These are phyloP conservation scores for Kryptolebias marmoratus DNA, from an alignment of 2,113 vertebrate species.

Conservation along the genomic window DNA sequence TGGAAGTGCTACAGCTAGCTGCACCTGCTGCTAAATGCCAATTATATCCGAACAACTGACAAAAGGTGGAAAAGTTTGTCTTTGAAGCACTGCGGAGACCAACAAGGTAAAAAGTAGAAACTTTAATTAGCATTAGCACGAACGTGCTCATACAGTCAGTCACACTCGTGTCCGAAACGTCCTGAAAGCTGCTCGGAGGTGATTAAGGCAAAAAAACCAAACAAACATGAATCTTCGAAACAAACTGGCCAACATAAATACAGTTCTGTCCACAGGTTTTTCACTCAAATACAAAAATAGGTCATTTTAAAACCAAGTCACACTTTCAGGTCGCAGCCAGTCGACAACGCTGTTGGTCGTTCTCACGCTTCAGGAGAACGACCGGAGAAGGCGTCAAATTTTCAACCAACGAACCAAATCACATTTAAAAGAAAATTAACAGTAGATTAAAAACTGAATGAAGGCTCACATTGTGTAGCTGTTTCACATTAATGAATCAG, in stretches of 20 bases:
- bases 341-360: conserved; percentile 28
- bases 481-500: conserved; percentile 68
- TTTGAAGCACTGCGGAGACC: background rate
- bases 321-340: conserved; percentile 8
- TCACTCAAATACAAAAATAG: conserved; percentile 50
- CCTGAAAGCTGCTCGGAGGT: conserved; percentile 31
- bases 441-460: conserved; percentile 39
- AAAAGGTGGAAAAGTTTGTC: background rate
- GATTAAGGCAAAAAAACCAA: conserved; percentile 34
- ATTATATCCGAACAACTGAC: background rate
- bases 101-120: conserved; percentile 47
- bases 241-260: conserved; percentile 61
- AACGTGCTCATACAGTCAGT: conserved; percentile 32
- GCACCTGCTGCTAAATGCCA: no score
- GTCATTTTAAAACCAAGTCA: conserved; percentile 51
- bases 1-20: no score
- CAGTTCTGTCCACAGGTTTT: conserved; percentile 9
- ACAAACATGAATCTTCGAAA: conserved; percentile 16
- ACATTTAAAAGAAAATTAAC: conserved; percentile 42
- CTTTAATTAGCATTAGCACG: conserved; percentile 64
- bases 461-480: conserved; percentile 57
- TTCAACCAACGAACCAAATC: conserved; percentile 31
- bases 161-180: background rate
- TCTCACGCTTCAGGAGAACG: background rate
- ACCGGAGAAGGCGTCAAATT: conserved; percentile 18